These are phyloP conservation scores for Boloria selene DNA, from an alignment of 2,888 invertebrate species.

Conservation along the genomic window DNA sequence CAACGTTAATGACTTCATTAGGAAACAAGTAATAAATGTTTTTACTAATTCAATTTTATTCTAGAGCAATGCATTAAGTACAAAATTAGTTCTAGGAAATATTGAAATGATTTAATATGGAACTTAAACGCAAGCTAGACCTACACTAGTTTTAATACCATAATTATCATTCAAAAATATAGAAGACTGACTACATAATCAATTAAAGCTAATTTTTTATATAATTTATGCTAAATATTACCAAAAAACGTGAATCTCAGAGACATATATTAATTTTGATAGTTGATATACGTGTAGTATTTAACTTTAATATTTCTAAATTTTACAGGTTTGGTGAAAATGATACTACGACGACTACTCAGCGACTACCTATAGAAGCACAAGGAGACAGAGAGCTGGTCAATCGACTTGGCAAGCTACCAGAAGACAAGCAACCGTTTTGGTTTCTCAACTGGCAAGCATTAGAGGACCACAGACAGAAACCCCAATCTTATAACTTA, in stretches of 20 bases:
- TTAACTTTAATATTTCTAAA: not conserved
- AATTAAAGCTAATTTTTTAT: too few relatives aligned
- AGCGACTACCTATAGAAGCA: conserved; percentile 84
- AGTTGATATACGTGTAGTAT: too few relatives aligned
- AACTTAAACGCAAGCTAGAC: too few relatives aligned
- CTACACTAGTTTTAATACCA: too few relatives aligned
- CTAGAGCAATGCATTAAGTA: too few relatives aligned
- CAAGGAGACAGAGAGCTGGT: conserved; percentile 83
- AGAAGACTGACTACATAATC: too few relatives aligned
- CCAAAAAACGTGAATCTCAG: too few relatives aligned
- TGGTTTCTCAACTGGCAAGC: conserved; percentile 86
- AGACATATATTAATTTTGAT: too few relatives aligned
- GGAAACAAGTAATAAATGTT: conserved; percentile 49
- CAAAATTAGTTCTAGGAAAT: too few relatives aligned
- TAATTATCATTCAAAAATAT: too few relatives aligned
- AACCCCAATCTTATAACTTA: conserved; percentile 53
- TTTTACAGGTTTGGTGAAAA: conserved; percentile 19
- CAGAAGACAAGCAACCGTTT: conserved; percentile 85
- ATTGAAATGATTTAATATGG: too few relatives aligned
- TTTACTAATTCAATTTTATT: not conserved
- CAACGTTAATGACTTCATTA: conserved; percentile 41
- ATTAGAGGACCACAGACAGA: conserved; percentile 79
- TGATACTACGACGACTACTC: conserved; percentile 53
- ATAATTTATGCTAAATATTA: too few relatives aligned
- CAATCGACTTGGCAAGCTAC: conserved; percentile 81